These are phyloP conservation scores for Drosophila quinaria DNA, from an alignment of 2,888 invertebrate genomes.

Conservation along the genomic window DNA sequence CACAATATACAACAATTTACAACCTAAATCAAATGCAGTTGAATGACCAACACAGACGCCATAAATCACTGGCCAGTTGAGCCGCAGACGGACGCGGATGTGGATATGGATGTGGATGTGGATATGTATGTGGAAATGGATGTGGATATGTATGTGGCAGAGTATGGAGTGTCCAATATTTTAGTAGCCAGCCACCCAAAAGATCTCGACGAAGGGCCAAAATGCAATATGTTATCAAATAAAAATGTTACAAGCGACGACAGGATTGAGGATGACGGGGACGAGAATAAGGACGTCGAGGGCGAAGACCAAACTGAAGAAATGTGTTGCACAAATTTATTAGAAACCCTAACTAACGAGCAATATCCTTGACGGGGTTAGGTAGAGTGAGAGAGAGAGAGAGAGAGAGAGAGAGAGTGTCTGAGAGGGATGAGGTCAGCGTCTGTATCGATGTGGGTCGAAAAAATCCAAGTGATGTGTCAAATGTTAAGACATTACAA, in stretches of 20 bases:
- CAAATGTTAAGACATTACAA: constrained; percentile 85
- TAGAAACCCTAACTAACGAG: constrained; percentile 83
- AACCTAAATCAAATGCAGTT: constrained; percentile 83
- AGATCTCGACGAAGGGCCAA: constrained; percentile 64
- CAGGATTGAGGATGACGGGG: constrained; percentile 45
- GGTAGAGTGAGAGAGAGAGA: not conserved
- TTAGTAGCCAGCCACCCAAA: constrained; percentile 57
- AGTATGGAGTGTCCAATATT: constrained; percentile 64
- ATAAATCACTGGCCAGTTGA: constrained; percentile 79
- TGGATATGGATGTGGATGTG: constrained; percentile 28
- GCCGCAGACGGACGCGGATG: constrained; percentile 58
- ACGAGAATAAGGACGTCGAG: not conserved
- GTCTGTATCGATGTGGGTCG: constrained; percentile 56
- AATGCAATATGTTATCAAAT: constrained; percentile 82
- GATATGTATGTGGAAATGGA: constrained; percentile 24
- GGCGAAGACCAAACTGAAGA: constrained; percentile 44
- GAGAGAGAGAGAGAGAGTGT: not conserved
- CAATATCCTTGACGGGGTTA: constrained; percentile 70
- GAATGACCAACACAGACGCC: constrained; percentile 82
- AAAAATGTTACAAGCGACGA: constrained; percentile 82
- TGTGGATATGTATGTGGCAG: constrained; percentile 11
- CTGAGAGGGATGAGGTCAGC: not conserved
- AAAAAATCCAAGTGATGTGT: constrained; percentile 82
- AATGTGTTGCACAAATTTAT: constrained; percentile 83
- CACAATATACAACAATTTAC: constrained; percentile 81